phyloP scores from a whole-genome alignment of 2,113 vertebrate genomes.

The Sinocyclocheilus anshuiensis region DNA sequence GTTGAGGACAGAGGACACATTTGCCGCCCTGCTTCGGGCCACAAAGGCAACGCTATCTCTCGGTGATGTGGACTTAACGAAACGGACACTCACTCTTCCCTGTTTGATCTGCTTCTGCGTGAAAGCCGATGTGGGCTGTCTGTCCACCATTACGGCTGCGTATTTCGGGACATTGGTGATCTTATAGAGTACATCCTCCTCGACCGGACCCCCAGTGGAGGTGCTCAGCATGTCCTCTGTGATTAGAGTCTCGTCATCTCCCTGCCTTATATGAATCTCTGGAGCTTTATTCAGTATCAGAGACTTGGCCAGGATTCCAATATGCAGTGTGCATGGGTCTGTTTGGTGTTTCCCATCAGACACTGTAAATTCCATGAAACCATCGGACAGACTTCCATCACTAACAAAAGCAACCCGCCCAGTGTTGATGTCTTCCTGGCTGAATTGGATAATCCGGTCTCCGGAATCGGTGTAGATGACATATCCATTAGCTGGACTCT shows the following conservation, averaged over 20 bases:
- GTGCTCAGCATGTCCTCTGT: constrained; percentile 83
- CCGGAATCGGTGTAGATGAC: constrained; percentile 68
- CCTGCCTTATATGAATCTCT: constrained; percentile 87
- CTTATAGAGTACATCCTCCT: constrained; percentile 80
- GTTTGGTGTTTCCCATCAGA: constrained; percentile 82
- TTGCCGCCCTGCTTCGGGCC: constrained; percentile 78
- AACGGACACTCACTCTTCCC: constrained; percentile 85
- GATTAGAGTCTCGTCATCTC: constrained; percentile 77
- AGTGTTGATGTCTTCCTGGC: constrained; percentile 84
- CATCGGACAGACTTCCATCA: constrained; percentile 70
- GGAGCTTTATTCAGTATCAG: constrained; percentile 71
- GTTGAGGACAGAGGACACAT: constrained; percentile 82
- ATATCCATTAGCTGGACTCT: constrained; percentile 76
- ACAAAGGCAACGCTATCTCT: constrained; percentile 83
- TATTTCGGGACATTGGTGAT: constrained; percentile 82
- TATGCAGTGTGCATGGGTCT: constrained; percentile 73
- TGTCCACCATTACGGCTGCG: constrained; percentile 84
- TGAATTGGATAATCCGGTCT: constrained; percentile 77
- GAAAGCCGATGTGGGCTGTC: constrained; percentile 79
- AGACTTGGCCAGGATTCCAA: constrained; percentile 78
- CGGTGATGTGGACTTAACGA: constrained; percentile 84
- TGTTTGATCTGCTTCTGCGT: constrained; percentile 87
- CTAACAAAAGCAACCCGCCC: constrained; percentile 82
- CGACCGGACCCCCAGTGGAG: constrained; percentile 62
- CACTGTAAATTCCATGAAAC: constrained; percentile 80